Base-by-base conservation (phyloP, 2,888 invertebrate species). In the Anoplius nigerrimus region DNA sequence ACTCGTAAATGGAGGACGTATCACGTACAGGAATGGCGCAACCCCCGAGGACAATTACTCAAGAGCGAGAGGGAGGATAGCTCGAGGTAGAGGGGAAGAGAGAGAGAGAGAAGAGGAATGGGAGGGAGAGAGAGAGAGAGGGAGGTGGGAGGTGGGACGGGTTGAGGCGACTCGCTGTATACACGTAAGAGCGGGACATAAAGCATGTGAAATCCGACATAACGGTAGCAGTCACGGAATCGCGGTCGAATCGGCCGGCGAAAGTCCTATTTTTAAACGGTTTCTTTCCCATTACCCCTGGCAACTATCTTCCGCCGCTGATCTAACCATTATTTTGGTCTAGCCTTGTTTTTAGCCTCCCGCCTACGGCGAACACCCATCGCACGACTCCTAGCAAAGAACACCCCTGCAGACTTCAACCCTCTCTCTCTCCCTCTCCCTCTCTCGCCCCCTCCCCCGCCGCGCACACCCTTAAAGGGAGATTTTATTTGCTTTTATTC, bases 291-390 rank as follows among this genome's bases (percentile, higher is more conserved):
- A 87, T 86, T 86, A 86, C 82, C 85, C 82, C 61, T 82, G 80
- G 85, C 83, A 86, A 86, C 87, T 84, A 87, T 87, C 87, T 85
- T 72, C 76, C 62, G 82, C 78, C 75, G 78, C 76, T 79, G 82
- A 87, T 86, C 86, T 84, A 83, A 82, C 86, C 84, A 86, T 87
- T 87, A 85, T 85, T 85, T 85, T 86, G 83, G 83, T 83, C 86
- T 86, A 87, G 86, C 80, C 83, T 84, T 84, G 84, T 85, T 85
- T 86, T 83, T 85, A 75, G 69, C 74, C 74, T 67, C 66, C 65
- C 58, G 62, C 63, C 69, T 63, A 69, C 54, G 51, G 58, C 58
- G 61, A 45, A 22, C 42, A 22, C n/a, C 18, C 45, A 53, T 55
- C 62, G 8, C 0, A 4, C 51, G 18, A 16, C 24, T 58, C 42